Evolutionary conservation across 2,888 invertebrate genomes (phyloP).

Genomic region (Maniola hyperantus): DNA sequence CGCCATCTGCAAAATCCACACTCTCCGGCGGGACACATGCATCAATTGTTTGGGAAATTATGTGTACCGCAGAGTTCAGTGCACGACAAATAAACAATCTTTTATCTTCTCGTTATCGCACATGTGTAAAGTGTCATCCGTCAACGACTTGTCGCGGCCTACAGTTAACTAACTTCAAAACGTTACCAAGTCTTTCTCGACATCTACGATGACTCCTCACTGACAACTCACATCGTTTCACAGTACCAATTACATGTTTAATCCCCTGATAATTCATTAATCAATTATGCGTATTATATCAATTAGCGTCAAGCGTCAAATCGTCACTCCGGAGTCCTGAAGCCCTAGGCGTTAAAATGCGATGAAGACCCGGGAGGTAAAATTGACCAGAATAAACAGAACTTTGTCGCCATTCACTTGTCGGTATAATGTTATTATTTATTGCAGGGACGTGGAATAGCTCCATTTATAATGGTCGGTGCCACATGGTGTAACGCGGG

Average conservation of each 20-base stretch:
- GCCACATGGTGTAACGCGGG: slow-evolving; percentile 66
- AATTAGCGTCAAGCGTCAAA: slow-evolving; percentile 66
- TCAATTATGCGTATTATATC: slow-evolving; percentile 69
- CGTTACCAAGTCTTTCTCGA: slow-evolving; percentile 34
- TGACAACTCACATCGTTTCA: slow-evolving; percentile 43
- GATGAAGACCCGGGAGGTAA: slow-evolving; percentile 74
- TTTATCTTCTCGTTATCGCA: slow-evolving; percentile 43
- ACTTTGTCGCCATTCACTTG: slow-evolving; percentile 42
- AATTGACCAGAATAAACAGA: slow-evolving; percentile 55
- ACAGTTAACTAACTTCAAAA: slow-evolving; percentile 33
- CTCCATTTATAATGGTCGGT: slow-evolving; percentile 57
- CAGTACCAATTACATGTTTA: slow-evolving; percentile 51
- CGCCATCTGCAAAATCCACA: slow-evolving; percentile 50
- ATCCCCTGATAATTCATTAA: slow-evolving; percentile 65
- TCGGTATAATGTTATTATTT: slow-evolving; percentile 36
- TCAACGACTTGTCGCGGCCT: slow-evolving; percentile 41
- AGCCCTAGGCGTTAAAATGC: slow-evolving; percentile 72
- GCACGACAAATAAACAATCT: slow-evolving; percentile 43
- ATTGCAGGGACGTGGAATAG: slow-evolving; percentile 47
- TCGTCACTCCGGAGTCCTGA: slow-evolving; percentile 58
- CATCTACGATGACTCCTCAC: slow-evolving; percentile 23
- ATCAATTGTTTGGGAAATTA: slow-evolving; percentile 42
- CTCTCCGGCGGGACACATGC: slow-evolving; percentile 49
- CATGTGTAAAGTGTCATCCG: slow-evolving; percentile 42
- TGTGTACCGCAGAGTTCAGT: slow-evolving; percentile 40